Conservation (phyloP, 2,888 invertebrate genomes). For the Trilocha varians region DNA sequence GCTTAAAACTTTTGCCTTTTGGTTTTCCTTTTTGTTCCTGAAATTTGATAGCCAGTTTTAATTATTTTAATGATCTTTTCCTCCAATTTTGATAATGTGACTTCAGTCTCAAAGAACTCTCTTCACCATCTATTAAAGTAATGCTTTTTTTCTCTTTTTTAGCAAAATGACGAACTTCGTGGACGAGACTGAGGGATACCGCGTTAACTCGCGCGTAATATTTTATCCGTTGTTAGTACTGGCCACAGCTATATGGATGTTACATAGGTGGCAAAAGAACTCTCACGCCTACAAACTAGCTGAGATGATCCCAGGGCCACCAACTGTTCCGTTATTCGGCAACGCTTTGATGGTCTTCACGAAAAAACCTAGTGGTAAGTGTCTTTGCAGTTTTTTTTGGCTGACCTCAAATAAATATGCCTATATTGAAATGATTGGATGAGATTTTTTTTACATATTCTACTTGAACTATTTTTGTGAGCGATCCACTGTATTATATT, state of each 20-base stretch:
- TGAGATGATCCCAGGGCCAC: conserved; percentile 79
- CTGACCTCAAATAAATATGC: not conserved
- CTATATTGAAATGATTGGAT: too few relatives aligned
- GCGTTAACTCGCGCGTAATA: conserved; percentile 22
- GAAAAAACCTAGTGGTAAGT: conserved; percentile 72
- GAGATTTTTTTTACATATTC: too few relatives aligned
- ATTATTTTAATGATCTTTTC: too few relatives aligned
- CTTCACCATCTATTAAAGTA: not conserved
- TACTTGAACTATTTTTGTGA: too few relatives aligned
- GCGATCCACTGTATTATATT: too few relatives aligned
- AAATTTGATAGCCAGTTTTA: too few relatives aligned
- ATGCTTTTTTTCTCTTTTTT: not conserved
- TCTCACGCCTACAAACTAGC: conserved; percentile 73
- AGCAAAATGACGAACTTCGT: conserved; percentile 1
- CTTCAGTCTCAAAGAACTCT: too few relatives aligned
- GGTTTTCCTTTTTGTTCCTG: too few relatives aligned
- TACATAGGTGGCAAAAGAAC: conserved; percentile 64
- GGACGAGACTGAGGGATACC: conserved; percentile 14
- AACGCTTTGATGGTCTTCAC: conserved; percentile 78
- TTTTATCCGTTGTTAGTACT: conserved; percentile 43
- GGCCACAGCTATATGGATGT: conserved; percentile 37
- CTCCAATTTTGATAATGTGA: too few relatives aligned
- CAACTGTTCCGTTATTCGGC: conserved; percentile 77
- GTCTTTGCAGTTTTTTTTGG: not conserved
- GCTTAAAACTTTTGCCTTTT: too few relatives aligned